Evolutionary conservation across 1,140 invertebrate genomes (phyloP).

Genomic region (Trinorchestia longiramus): DNA sequence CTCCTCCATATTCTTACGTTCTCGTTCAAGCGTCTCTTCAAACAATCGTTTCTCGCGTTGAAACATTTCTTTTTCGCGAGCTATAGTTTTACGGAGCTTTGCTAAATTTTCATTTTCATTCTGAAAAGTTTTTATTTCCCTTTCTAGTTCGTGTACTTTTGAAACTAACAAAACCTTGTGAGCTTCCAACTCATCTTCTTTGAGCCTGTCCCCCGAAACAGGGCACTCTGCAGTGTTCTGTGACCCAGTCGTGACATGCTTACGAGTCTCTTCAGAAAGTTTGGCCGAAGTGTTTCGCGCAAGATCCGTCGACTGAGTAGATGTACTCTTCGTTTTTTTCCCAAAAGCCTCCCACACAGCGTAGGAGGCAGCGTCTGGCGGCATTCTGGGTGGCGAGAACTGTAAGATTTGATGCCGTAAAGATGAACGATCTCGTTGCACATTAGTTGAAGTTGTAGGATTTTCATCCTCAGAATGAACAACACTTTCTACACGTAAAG

Average conservation of each 20-base stretch:
- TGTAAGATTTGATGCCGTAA: constrained; percentile 54
- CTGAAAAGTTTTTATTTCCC: constrained; percentile 64
- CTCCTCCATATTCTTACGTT: constrained; percentile 63
- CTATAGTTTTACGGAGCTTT: constrained; percentile 35
- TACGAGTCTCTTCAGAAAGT: not conserved
- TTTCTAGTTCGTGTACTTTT: constrained; percentile 64
- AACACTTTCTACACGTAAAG: constrained; percentile 3
- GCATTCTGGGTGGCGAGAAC: constrained; percentile 59
- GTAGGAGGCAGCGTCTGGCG: constrained; percentile 55
- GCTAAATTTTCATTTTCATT: constrained; percentile 57
- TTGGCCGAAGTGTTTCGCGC: not conserved
- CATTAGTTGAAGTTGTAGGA: not conserved
- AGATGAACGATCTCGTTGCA: not conserved
- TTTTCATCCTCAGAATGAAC: not conserved
- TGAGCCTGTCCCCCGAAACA: not conserved
- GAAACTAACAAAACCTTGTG: constrained; percentile 63
- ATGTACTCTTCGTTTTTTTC: constrained; percentile 45
- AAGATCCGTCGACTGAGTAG: not conserved
- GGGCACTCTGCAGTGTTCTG: not conserved
- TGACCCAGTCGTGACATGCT: not conserved
- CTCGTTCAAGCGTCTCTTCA: constrained; percentile 58
- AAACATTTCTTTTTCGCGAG: constrained; percentile 56
- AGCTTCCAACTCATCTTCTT: constrained; percentile 54
- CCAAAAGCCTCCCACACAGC: constrained; percentile 63
- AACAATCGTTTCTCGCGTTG: constrained; percentile 60